Conservation (phyloP, 2,888 invertebrate genomes). For the Acronicta alni region DNA sequence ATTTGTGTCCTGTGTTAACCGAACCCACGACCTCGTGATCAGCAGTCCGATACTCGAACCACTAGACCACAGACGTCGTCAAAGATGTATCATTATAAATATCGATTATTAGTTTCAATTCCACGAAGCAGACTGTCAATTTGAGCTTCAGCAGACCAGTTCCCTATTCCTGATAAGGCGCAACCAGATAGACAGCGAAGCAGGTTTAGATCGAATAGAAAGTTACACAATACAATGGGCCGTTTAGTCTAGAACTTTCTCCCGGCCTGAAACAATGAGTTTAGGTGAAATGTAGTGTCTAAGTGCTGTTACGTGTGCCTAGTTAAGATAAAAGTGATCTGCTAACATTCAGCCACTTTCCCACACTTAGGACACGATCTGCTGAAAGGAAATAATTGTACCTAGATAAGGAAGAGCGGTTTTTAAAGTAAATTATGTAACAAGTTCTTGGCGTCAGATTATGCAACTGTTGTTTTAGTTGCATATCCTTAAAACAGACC, state of each 20-base stretch:
- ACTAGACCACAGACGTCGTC: too few relatives aligned
- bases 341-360: conserved; percentile 44
- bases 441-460: not conserved
- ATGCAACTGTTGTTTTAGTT: not conserved
- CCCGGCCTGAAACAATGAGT: conserved; percentile 58
- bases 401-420: conserved; percentile 23
- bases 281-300: conserved; percentile 45
- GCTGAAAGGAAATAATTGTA: conserved; percentile 35
- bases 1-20: too few relatives aligned
- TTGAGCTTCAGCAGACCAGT: conserved; percentile 8
- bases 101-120: conserved; percentile 13
- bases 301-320: conserved; percentile 43
- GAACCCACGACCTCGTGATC: too few relatives aligned
- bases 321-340: conserved; percentile 36
- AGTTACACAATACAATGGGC: conserved; percentile 64
- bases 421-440: too few relatives aligned
- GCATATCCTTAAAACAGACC: not conserved
- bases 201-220: conserved; percentile 65
- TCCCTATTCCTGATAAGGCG: conserved; percentile 12
- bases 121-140: conserved; percentile 20
- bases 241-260: conserved; percentile 54
- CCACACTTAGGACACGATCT: conserved; percentile 12
- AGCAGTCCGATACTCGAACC: too few relatives aligned
- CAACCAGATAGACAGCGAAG: conserved; percentile 39
- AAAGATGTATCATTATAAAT: too few relatives aligned